These are phyloP conservation scores for Schizaphis graminum DNA, from an alignment of 2,888 invertebrate species.

Conservation along the genomic window DNA sequence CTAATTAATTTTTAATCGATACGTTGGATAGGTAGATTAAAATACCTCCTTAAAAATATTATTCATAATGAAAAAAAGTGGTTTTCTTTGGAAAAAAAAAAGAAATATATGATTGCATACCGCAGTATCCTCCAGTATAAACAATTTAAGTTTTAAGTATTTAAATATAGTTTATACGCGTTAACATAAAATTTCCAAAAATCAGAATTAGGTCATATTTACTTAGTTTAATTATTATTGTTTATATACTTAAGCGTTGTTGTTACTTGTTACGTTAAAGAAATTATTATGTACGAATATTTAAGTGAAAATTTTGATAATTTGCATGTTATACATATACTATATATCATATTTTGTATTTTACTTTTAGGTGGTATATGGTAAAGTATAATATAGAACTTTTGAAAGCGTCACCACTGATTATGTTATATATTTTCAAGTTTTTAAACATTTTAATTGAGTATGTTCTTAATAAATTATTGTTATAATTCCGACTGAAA, in stretches of 20 bases:
- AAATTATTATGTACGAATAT: background rate
- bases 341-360: background rate
- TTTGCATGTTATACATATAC: too few species aligned
- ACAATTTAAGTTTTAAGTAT: background rate
- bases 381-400: background rate
- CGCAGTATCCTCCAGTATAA: background rate
- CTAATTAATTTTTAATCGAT: background rate
- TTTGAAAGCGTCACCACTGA: background rate
- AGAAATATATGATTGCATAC: background rate
- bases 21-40: background rate
- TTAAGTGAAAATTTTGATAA: background rate
- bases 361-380: background rate
- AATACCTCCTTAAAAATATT: background rate
- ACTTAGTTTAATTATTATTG: too few species aligned
- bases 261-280: too few species aligned
- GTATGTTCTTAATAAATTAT: background rate
- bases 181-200: background rate
- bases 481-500: too few species aligned
- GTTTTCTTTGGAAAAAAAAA: background rate
- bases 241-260: too few species aligned
- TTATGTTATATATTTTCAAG: background rate
- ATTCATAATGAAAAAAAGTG: background rate
- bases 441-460: background rate
- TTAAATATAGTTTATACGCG: background rate
- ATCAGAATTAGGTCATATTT: background rate